Evolutionary conservation across 1,140 invertebrate species (phyloP), one percentile per base, ranked within the genome.

Genomic region (Papilio aristodemus): DNA sequence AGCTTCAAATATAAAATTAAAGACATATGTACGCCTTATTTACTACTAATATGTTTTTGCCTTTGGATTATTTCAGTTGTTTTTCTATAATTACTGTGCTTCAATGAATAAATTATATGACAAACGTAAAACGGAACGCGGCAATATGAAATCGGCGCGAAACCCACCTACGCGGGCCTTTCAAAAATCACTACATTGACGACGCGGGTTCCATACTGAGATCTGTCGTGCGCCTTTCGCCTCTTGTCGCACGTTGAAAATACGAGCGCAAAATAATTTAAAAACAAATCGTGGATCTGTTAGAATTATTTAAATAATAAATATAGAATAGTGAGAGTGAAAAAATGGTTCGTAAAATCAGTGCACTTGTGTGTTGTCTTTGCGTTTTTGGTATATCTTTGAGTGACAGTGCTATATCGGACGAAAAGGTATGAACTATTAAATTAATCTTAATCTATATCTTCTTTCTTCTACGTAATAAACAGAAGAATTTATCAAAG

Each of bases 91-190:
- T n/a, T n/a, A n/a, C n/a, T n/a, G n/a, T n/a, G n/a, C n/a, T n/a
- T n/a, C n/a, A n/a, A n/a, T n/a, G n/a, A n/a, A n/a, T n/a, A n/a
- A n/a, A n/a, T n/a, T n/a, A n/a, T 11, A 37, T n/a, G 17, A 46
- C 37, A 11, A 71, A 76, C 75, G 73, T 81, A 68, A 73, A 87
- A 89, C 79, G 80, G 78, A 87, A 88, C 86, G 85, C 68, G 38
- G 54, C 50, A 73, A 71, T 71, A 69, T 68, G 80, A 86, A 87
- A 87, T 83, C 80, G 80, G 85, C 86, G 86, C 77, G 84, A 88
- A 88, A 81, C 86, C 86, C 85, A 83, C 87, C 87, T 91, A 89
- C 89, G 86, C 89, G 86, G 85, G 86, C 86, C 89, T 89, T 89
- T 89, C 89, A 89, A 89, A 89, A 86, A 86, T 86, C 77, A 70